phyloP scores from a whole-genome alignment of 2,113 vertebrate species.

The Amphiprion percula region DNA sequence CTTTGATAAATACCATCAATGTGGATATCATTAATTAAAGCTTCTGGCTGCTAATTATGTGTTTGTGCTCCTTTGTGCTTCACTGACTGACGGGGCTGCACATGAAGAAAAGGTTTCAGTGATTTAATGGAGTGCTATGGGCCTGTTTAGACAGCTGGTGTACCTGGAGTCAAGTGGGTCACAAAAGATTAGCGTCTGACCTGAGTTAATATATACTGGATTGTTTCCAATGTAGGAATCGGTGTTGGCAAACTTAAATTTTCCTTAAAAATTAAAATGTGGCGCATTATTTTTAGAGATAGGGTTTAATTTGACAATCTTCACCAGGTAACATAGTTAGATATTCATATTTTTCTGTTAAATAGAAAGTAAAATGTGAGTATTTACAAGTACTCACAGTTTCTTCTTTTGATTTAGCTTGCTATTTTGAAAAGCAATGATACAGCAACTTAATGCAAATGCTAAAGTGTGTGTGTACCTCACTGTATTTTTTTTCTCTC shows the following conservation, averaged over 20 bases:
- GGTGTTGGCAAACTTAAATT: not conserved
- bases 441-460: not conserved
- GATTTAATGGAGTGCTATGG: constrained; percentile 17
- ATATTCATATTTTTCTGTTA: too few relatives aligned
- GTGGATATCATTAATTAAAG: constrained; percentile 32
- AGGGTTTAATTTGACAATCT: not conserved
- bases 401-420: too few relatives aligned
- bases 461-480: not conserved
- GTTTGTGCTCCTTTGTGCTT: constrained; percentile 32
- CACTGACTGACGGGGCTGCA: constrained; percentile 13
- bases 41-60: constrained; percentile 18
- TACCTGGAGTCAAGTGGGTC: not conserved
- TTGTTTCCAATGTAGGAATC: not conserved
- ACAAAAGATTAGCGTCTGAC: not conserved
- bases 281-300: not conserved
- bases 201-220: not conserved
- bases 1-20: not conserved
- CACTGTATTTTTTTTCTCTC: not conserved
- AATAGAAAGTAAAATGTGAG: too few relatives aligned
- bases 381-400: too few relatives aligned
- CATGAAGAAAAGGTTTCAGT: constrained; percentile 16
- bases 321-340: not conserved
- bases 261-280: not conserved
- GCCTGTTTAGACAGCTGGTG: constrained; percentile 8
- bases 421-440: not conserved